phyloP scores from a whole-genome alignment of 2,797 vertebrate species.

The Anabas testudineus region DNA sequence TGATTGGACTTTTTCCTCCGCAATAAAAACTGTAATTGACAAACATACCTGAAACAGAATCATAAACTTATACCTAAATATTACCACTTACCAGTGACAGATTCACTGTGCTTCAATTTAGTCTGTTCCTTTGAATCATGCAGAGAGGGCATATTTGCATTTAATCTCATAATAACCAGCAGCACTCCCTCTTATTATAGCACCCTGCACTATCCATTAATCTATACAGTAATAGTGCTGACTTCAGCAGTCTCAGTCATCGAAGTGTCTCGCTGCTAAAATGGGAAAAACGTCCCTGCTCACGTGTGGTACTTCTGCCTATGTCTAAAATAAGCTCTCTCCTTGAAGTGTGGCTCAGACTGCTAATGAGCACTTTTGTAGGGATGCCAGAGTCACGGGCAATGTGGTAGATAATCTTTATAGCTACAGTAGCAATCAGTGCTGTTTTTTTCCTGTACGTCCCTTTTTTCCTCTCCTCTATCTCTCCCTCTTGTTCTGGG shows the following conservation, averaged over 20 bases:
- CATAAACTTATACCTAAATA: conserved; percentile 2
- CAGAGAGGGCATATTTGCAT: conserved; percentile 43
- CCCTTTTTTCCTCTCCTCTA: conserved; percentile 13
- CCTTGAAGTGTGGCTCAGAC: conserved; percentile 79
- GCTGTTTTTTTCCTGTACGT: conserved; percentile 27
- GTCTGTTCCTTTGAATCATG: conserved; percentile 24
- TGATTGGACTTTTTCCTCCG: not conserved
- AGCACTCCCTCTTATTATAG: conserved; percentile 47
- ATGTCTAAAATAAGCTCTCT: conserved; percentile 77
- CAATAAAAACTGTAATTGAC: not conserved
- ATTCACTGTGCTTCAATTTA: conserved; percentile 15
- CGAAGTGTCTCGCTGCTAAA: conserved; percentile 44
- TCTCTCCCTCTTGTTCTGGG: conserved; percentile 56
- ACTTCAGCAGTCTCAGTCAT: conserved; percentile 65
- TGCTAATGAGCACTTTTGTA: conserved; percentile 74
- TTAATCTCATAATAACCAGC: conserved; percentile 71
- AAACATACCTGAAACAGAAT: not conserved
- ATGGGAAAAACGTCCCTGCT: conserved; percentile 60
- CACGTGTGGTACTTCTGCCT: conserved; percentile 25
- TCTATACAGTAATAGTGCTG: conserved; percentile 82
- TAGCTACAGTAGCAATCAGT: conserved; percentile 17
- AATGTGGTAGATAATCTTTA: conserved; percentile 63
- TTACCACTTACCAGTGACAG: not conserved
- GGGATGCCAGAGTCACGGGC: conserved; percentile 41
- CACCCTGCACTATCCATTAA: conserved; percentile 63